Evolutionary conservation across 2,888 invertebrate species (phyloP), one percentile per base, ranked within the genome.

Genomic region (Trichacis sp.): DNA sequence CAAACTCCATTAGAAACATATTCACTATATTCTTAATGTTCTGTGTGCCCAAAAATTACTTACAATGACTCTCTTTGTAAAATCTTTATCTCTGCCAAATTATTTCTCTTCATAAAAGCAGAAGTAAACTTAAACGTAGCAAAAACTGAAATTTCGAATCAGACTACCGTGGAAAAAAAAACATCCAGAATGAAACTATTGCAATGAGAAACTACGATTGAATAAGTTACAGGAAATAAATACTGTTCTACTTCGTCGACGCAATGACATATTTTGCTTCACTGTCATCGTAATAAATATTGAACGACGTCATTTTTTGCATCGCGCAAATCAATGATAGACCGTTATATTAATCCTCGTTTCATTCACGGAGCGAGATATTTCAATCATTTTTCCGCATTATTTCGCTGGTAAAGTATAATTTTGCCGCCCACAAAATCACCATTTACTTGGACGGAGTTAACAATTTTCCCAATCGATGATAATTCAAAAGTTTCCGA

Each of bases 371-470:
- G n/a, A 12, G 40, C 24, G 24, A 24, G 24, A 50, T 58, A 58
- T 52, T 52, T 58, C 47, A 15, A 51, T 9, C 50, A 50, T 57
- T 57, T 42, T 38, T 47, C 11, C 24, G 46, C 50, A 50, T 53
- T 60, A 53, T 49, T 60, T 60, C 20, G 42, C 33, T 24, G 49
- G 6, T 5, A 4, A 40, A 40, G 40, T 40, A 40, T 61, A 46
- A 46, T 46, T 61, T 61, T 9, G 20, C 49, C 61, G 46, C 61
- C 55, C 40, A 61, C 61, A 38, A 30, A 6, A 6, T 6, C 12
- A 15, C 40, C 14, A 40, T 3, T 14, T 15, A 15, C 14, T 40
- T 40, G 14, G 15, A 12, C 15, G 15, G 8, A 15, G 15, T 8
- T 2, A 15, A 40, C 14, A 14, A 3, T 36, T 36, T 36, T 36